These are phyloP conservation scores for Berghia stephanieae DNA, from an alignment of 1,140 invertebrate species.

Conservation along the genomic window DNA sequence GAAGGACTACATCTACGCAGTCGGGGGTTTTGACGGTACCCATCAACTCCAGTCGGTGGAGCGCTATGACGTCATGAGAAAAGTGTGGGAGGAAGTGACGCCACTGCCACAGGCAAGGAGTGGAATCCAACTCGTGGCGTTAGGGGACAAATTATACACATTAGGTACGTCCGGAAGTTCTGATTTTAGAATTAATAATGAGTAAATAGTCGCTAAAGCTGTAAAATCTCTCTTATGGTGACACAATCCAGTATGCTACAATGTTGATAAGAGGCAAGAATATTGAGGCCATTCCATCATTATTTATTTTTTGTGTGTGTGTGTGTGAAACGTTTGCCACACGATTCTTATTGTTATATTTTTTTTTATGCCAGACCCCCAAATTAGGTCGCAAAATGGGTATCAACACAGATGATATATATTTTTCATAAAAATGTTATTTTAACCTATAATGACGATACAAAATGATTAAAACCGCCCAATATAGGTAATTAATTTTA, in stretches of 20 bases:
- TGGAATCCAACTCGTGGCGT: constrained; percentile 85
- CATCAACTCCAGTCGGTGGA: constrained; percentile 27
- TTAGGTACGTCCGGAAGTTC: constrained; percentile 71
- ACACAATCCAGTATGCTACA: no score
- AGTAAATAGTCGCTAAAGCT: not conserved
- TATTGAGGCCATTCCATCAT: not conserved
- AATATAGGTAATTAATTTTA: no score
- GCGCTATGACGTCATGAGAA: constrained; percentile 14
- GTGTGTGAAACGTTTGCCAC: no score
- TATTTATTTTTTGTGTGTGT: no score
- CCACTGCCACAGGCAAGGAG: constrained; percentile 77
- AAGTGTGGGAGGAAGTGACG: constrained; percentile 22
- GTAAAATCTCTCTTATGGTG: not conserved
- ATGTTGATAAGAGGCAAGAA: not conserved
- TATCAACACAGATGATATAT: no score
- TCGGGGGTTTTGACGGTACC: constrained; percentile 66
- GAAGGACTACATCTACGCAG: constrained; percentile 86
- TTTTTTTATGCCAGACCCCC: no score
- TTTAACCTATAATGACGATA: no score
- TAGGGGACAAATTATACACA: constrained; percentile 87
- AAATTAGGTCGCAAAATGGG: no score
- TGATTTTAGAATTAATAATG: no score
- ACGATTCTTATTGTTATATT: no score
- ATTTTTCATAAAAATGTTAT: no score
- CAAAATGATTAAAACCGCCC: no score